Conservation (phyloP, 2,113 vertebrate genomes). For the Regulus satrapa region DNA sequence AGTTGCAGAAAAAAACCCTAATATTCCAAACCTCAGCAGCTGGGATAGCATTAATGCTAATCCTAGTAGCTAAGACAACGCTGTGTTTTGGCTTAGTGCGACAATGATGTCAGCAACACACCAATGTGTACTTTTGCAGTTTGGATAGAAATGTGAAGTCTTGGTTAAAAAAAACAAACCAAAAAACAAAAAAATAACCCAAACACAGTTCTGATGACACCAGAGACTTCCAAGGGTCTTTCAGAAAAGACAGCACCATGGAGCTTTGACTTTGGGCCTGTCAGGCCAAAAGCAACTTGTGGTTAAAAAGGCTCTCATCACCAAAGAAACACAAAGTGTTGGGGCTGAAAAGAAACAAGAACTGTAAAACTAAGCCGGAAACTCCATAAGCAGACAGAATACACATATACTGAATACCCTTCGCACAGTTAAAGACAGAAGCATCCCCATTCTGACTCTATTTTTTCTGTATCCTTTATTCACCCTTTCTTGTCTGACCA, state of each 20-base stretch:
- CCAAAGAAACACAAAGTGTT: not conserved
- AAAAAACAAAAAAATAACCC: no score
- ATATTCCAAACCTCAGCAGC: not conserved
- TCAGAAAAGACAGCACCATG: not conserved
- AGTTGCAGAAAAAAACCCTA: not conserved
- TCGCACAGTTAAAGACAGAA: not conserved
- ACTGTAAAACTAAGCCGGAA: not conserved
- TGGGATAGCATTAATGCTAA: not conserved
- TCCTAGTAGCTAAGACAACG: not conserved
- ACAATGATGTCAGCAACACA: not conserved
- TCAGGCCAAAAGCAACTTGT: not conserved
- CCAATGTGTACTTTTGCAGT: not conserved
- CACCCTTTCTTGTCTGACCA: not conserved
- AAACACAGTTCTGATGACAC: not conserved
- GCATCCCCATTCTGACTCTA: not conserved
- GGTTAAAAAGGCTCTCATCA: not conserved
- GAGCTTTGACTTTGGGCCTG: not conserved
- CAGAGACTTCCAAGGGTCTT: not conserved
- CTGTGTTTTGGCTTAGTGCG: not conserved
- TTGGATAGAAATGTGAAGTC: not conserved
- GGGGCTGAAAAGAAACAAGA: not conserved
- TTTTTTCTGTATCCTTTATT: not conserved
- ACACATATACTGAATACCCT: fast-evolving
- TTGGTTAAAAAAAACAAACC: not conserved
- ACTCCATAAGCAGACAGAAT: not conserved